Percentiles rank a stretch among this genome's conserved stretches.
phyloP scores from a whole-genome alignment of 23 tunicate species.

The Pegea sp. region DNA sequence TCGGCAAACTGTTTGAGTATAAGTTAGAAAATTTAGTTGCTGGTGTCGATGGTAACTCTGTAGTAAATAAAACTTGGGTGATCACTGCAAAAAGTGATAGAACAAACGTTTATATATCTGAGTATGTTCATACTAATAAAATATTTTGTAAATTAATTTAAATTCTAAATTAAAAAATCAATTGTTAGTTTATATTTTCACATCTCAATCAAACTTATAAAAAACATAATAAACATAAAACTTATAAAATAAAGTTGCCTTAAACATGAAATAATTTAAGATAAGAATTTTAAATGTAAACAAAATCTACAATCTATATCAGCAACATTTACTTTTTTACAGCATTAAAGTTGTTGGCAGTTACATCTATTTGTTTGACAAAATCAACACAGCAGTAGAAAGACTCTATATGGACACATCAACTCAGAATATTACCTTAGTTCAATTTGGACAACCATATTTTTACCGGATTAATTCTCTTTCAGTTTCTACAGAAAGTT shows the following conservation, averaged over 20 bases:
- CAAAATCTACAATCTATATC: too few relatives aligned
- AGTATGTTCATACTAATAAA: too few relatives aligned
- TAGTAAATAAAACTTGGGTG: not conserved
- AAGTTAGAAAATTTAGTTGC: slow-evolving; percentile 7
- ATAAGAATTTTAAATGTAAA: too few relatives aligned
- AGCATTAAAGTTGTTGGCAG: not conserved
- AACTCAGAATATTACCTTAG: not conserved
- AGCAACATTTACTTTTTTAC: too few relatives aligned
- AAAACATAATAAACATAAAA: too few relatives aligned
- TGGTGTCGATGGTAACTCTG: not conserved
- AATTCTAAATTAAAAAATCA: too few relatives aligned
- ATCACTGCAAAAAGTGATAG: not conserved
- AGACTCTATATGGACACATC: not conserved
- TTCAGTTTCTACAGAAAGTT: not conserved
- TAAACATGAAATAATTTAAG: too few relatives aligned
- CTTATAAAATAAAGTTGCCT: too few relatives aligned
- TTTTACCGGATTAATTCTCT: not conserved
- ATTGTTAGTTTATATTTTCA: too few relatives aligned
- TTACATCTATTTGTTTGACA: not conserved
- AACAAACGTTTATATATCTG: not conserved
- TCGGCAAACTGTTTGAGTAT: slow-evolving; percentile 7
- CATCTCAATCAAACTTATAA: too few relatives aligned
- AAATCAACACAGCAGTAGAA: not conserved
- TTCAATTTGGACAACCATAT: not conserved
- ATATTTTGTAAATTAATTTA: too few relatives aligned